Percentiles rank a stretch among this genome's conserved stretches.
These are phyloP conservation scores for Tragelaphus strepsiceros DNA, from an alignment of 2,113 vertebrate species.

Conservation along the genomic window DNA sequence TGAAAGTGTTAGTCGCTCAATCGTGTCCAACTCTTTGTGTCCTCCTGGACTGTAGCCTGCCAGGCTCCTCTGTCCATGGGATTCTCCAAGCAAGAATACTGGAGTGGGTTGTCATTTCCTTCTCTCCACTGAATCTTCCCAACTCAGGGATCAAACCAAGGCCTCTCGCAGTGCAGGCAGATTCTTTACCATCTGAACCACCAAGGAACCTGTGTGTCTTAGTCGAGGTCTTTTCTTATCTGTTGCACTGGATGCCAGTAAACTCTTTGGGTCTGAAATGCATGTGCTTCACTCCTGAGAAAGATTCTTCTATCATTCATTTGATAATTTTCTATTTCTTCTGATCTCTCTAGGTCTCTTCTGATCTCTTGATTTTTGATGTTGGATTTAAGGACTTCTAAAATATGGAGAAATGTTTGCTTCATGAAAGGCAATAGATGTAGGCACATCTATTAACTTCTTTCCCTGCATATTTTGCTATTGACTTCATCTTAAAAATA, in stretches of 20 bases:
- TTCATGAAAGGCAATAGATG: background rate
- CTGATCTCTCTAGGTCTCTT: background rate
- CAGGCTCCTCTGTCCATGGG: background rate
- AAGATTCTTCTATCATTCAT: background rate
- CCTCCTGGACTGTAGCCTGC: background rate
- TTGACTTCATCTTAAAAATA: constrained; percentile 36
- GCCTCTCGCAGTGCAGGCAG: background rate
- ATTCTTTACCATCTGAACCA: background rate
- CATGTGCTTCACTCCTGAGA: background rate
- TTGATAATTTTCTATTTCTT: background rate
- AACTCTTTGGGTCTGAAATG: background rate
- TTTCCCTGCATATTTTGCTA: background rate
- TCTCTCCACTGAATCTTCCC: background rate
- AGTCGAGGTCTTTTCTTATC: background rate
- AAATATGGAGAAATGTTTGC: background rate
- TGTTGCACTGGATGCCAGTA: background rate
- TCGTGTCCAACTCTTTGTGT: background rate
- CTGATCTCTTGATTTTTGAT: background rate
- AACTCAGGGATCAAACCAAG: background rate
- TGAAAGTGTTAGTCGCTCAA: background rate
- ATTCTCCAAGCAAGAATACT: background rate
- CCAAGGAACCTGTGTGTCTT: background rate
- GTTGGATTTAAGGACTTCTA: background rate
- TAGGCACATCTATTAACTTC: background rate
- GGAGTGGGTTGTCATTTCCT: background rate